Base-by-base conservation (phyloP, 2,113 vertebrate genomes). In the Daubentonia madagascariensis region DNA sequence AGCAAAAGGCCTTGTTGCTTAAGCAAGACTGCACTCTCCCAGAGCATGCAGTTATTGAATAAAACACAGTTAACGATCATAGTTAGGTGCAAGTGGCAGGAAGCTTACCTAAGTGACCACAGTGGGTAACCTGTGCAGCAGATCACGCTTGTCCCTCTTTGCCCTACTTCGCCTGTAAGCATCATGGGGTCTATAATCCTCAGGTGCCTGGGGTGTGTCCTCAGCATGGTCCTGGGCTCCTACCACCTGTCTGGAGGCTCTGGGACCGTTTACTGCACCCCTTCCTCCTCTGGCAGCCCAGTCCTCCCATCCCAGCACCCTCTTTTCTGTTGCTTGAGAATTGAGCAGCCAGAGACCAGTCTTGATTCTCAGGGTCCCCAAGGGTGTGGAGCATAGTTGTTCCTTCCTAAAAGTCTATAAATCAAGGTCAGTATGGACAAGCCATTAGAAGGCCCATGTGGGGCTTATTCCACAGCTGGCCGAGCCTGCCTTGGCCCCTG, bases 1-100 rank as follows among this genome's bases (percentile, higher is more conserved):
- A 61, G 18, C 22, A 85, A 32, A 96, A 90, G 79, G 61, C 20
- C 40, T 85, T 93, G 48, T 94, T 96, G 78, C 40, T 97, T 1
- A 28, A 50, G 67, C 50, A 89, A 75, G n/a, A 95, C 80, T 83
- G 17, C 4, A 40, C 28, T 61, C 28, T 61, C 32, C 32, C 72
- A 48, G 40, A 75, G 23, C 13, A 3, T 89, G 54, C 70, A 89
- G 50, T 95, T 76, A 65, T 37, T 22, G 22, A 79, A 65, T 18
- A 57, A 84, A 88, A 37, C 43, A 68, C 17, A 76, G 79, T 57
- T 93, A 50, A 50, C 30, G 52, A 85, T 85, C 32, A 76, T 50
- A 28, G 22, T 61, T 59, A 81, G 61, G 54, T 96, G 23, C 28
- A 65, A 30, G 23, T 13, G 28, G 67, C 32, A 18, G 37, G 50